Base-by-base conservation (phyloP, 2,888 invertebrate species). In the Steinernema carpocapsae region DNA sequence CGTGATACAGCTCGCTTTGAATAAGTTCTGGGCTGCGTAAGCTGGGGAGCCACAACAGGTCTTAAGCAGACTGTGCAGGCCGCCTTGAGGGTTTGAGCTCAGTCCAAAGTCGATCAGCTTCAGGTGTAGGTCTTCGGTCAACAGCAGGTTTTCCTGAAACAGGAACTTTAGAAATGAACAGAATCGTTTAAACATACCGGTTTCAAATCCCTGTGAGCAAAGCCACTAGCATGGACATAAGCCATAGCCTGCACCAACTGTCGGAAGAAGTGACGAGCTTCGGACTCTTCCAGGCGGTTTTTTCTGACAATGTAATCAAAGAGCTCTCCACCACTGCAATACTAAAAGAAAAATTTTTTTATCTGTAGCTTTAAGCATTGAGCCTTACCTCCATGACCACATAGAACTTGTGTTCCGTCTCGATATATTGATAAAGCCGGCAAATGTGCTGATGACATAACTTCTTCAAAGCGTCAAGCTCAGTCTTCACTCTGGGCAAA, bases 81-180 rank as follows among this genome's bases (percentile, higher is more conserved):
- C 79, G 29, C 73, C 75, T 29, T 90, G 89, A 91, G 89, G 90
- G 84, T 92, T 92, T 7, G 93, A 93, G 89, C 93, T 93, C 59
- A 93, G 89, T 22, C 93, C 93, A 90, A 93, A 94, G 88, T 93
- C 93, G 80, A 94, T 94, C 73, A 93, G 88, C 87, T 93, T 93
- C 72, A 94, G 88, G 84, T 92, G 92, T 84, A 93, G 92, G 70
- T 91, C 91, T 88, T 93, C 93, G 72, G 93, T 88, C 70, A 93
- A 88, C 72, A 93, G 91, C 71, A 93, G 91, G 88, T 94, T 94
- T 89, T 94, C 93, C 92, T 92, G 84, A 51, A 79, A 46, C 4
- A 2, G 19, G 74, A 14, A 22, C 1, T 70, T 73, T 24, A 77
- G 79, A 7, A 17, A n/a, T n/a, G n/a, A n/a, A n/a, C n/a, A n/a